Evolutionary conservation across 2,888 invertebrate species (phyloP), one percentile per base, ranked within the genome.

Genomic region (Heliconius erato): DNA sequence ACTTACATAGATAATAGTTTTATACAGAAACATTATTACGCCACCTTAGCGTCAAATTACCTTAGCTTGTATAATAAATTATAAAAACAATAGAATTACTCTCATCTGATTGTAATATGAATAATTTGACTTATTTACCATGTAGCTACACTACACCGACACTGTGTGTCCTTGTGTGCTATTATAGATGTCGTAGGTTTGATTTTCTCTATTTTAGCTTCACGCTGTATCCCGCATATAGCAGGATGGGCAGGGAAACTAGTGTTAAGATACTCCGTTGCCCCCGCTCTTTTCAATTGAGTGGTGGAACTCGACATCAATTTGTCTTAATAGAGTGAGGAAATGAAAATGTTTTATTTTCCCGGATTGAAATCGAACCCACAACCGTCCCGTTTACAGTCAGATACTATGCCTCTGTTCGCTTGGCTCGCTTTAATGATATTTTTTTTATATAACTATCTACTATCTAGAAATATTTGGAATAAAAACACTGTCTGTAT

Each of bases 71-170:
- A 44, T 71, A 72, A 72, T 40, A 49, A 72, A 72, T 72, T 72
- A 72, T 72, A 72, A 72, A 72, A 49, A 72, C 72, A 72, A 72
- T 72, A 72, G 72, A 72, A 72, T 72, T 72, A 72, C 44, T 26
- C 44, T 72, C 72, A 26, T 72, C 11, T 26, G 44, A 72, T 44
- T 44, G 16, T 72, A n/a, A 49, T 26, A 26, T 49, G 44, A 16
- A 72, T 49, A 35, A 69, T 35, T 44, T n/a, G 11, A 3, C 14
- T 72, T 26, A 49, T 26, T 63, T 49, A 79, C 16, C n/a, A 72
- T 49, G 23, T 71, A 54, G 19, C 54, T 11, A 14, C n/a, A 71
- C 11, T 54, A 23, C 54, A 54, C 54, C 2, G 23, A 54, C 54
- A 54, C 54, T 54, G 19, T 54, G 19, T 40, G 35, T 32, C 28